phyloP scores from a whole-genome alignment of 2,797 vertebrate genomes.

The Lerista edwardsae region DNA sequence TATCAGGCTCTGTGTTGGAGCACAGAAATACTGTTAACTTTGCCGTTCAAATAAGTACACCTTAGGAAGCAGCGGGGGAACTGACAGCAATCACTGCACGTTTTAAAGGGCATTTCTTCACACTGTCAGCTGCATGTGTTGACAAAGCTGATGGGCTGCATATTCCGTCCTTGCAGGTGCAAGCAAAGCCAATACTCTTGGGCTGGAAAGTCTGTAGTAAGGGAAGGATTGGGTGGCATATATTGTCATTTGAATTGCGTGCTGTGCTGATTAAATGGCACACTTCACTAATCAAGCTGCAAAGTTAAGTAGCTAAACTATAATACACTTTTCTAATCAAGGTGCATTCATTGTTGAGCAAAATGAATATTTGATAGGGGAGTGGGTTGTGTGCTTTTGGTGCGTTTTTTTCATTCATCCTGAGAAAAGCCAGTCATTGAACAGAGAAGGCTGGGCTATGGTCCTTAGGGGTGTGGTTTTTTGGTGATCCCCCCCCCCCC shows the following conservation, averaged over 20 bases:
- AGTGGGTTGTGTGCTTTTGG: constrained; percentile 55
- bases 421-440: constrained; percentile 44
- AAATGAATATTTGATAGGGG: constrained; percentile 74
- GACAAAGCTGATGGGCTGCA: constrained; percentile 4
- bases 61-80: not conserved
- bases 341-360: constrained; percentile 69
- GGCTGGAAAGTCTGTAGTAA: constrained; percentile 31
- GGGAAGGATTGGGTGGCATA: constrained; percentile 59
- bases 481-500: too few relatives aligned
- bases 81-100: not conserved
- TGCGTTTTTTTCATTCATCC: constrained; percentile 28
- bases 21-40: constrained; percentile 3
- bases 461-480: too few relatives aligned
- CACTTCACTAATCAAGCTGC: constrained; percentile 76
- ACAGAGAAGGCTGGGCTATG: constrained; percentile 49
- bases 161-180: constrained; percentile 10
- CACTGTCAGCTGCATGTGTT: not conserved
- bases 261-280: constrained; percentile 71
- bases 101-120: not conserved
- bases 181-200: constrained; percentile 25
- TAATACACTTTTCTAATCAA: constrained; percentile 75
- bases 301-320: constrained; percentile 74
- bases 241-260: constrained; percentile 63
- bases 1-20: not conserved
- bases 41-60: not conserved